Evolutionary conservation across 2,888 invertebrate genomes (phyloP), one percentile per base, ranked within the genome.

Genomic region (Perithous albicinctus): DNA sequence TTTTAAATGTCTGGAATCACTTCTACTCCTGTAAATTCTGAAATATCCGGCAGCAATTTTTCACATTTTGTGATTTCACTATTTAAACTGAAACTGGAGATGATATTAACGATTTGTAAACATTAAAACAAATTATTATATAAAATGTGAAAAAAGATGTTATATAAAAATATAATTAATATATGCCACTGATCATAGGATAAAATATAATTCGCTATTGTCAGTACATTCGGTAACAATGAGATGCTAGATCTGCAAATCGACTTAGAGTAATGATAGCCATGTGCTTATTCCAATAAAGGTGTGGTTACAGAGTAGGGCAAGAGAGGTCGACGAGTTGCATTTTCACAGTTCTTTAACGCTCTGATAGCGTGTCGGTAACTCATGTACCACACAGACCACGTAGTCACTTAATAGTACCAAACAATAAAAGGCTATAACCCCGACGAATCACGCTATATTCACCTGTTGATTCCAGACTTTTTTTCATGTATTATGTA

Each of bases 391-490:
- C 64, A 18, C 51, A 41, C 41, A 8, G 32, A 5, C 35, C 29
- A 12, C 35, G 26, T 35, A 32, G 38, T 64, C 61, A 43, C 41
- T 78, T 56, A 35, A 72, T 72, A 46, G 41, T 54, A n/a, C n/a
- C 46, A 64, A 72, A 66, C 72, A 48, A 56, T 72, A 46, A 72
- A 64, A 72, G 54, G 64, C 66, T 61, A 29, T 80, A 87, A 86
- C 86, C 82, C 79, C 82, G 79, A 80, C 74, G 74, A 83, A 86
- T 84, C 89, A 89, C 87, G 89, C 87, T 83, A 90, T 84, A 85
- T 88, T 85, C 88, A 90, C 90, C 89, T 90, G 90, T 90, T 90
- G 89, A 89, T 79, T 77, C 80, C 73, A 29, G 46, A 41, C 74
- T 73, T 61, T 64, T 15, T 41, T 46, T 29, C 5, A 20, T 64